Conservation (phyloP, 1,140 invertebrate genomes). For the Drosophila tani region DNA sequence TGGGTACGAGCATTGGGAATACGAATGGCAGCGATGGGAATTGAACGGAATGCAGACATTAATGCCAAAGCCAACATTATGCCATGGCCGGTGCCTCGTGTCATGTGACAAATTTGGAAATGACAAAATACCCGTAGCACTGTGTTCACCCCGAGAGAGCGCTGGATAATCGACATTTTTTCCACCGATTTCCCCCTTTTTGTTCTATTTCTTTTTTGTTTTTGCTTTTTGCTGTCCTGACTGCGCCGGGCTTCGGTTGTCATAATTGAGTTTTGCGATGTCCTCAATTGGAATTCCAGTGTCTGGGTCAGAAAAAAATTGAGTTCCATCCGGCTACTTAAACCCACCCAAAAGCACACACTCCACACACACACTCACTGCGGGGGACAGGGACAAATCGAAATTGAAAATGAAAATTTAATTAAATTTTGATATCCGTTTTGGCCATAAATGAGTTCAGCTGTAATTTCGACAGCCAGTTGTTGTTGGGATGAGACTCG, state of each 20-base stretch:
- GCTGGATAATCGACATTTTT: constrained; percentile 75
- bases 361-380: constrained; percentile 1
- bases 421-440: constrained; percentile 81
- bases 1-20: constrained; percentile 9
- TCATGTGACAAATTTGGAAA: constrained; percentile 82
- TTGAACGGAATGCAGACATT: constrained; percentile 56
- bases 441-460: constrained; percentile 69
- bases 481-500: constrained; percentile 23
- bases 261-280: constrained; percentile 76
- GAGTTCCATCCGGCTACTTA: constrained; percentile 46
- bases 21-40: constrained; percentile 5
- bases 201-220: constrained; percentile 6
- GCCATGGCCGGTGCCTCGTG: constrained; percentile 51
- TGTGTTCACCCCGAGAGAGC: constrained; percentile 33
- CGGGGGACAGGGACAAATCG: constrained; percentile 11
- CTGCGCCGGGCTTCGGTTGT: constrained; percentile 43
- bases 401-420: constrained; percentile 83
- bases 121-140: constrained; percentile 65
- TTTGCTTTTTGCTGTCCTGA: constrained; percentile 22
- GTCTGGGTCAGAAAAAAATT: constrained; percentile 46
- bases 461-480: constrained; percentile 54
- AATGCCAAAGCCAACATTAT: constrained; percentile 81
- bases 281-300: constrained; percentile 57
- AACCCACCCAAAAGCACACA: constrained; percentile 13
- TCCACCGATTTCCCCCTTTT: constrained; percentile 33